Base-by-base conservation (phyloP, 2,888 invertebrate genomes). In the Antheraea assamensis region DNA sequence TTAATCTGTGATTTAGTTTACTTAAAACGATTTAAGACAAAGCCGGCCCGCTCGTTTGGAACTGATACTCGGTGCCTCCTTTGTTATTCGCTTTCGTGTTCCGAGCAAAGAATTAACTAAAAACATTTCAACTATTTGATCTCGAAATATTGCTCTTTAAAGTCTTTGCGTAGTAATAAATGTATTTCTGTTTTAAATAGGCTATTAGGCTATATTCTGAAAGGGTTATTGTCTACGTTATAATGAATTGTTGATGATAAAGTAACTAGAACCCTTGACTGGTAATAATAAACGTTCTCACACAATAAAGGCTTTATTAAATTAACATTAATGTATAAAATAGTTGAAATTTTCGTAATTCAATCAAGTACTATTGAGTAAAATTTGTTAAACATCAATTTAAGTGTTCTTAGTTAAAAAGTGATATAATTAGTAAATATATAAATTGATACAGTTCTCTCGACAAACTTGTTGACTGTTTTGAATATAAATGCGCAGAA, bases 31-130 rank as follows among this genome's bases (percentile, higher is more conserved):
- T 76, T 73, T 76, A 74, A 78, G 76, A 80, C 77, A 80, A 80
- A 76, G 78, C 75, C 19, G 73, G 77, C 79, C 81, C 80, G 35
- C 35, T 68, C 68, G 68, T 68, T 68, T 68, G 68, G 68, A 68
- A 68, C 35, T 68, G 68, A 68, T 68, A 82, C 81, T 81, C 77
- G 77, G 77, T 75, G 77, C 78, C 74, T 77, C 79, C 76, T 77
- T 82, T 82, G 82, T 82, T 78, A 73, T 70, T 42, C 74, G 75
- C 75, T 76, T 74, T 74, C 72, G 74, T 70, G 75, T 74, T 64
- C 75, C 71, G 74, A 64, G 74, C 72, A 75, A 75, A 75, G 74
- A 78, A 75, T 74, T 75, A 75, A 77, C 71, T 78, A 76, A 77
- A 75, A 70, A 49, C n/a, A 27, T 71, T 78, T 76, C 76, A 74